phyloP scores from a whole-genome alignment of 92 coral and sea anemone species.

The Siderastrea radians region DNA sequence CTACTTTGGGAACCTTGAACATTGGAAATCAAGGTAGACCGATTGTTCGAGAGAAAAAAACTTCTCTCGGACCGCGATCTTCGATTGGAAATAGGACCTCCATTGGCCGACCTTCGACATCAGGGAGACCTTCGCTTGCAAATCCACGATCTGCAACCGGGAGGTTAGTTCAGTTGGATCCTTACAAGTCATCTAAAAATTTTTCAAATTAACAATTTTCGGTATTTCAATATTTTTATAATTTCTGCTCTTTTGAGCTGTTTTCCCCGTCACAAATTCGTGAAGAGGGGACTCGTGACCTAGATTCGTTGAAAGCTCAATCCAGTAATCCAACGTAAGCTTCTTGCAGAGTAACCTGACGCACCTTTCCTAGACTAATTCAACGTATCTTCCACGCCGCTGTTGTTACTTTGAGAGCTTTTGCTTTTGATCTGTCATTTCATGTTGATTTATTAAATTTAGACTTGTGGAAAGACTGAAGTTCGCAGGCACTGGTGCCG shows the following conservation, averaged over 20 bases:
- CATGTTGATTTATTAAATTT: too few relatives aligned
- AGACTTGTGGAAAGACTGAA: too few relatives aligned
- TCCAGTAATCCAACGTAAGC: too few relatives aligned
- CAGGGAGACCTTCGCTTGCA: conserved; percentile 28
- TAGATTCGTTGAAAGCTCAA: too few relatives aligned
- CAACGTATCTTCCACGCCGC: too few relatives aligned
- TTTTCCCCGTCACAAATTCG: background rate
- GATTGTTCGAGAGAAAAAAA: conserved; percentile 66
- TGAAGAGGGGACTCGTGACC: too few relatives aligned
- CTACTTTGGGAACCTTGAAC: conserved; percentile 78
- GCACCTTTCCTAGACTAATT: too few relatives aligned
- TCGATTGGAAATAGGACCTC: conserved; percentile 77
- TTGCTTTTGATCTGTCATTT: too few relatives aligned
- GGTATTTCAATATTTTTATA: background rate
- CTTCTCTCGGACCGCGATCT: conserved; percentile 74
- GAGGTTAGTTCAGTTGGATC: conserved; percentile 7
- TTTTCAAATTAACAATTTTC: background rate
- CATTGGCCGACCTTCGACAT: conserved; percentile 66
- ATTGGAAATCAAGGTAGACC: conserved; percentile 78
- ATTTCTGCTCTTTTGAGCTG: background rate
- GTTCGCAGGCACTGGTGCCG: too few relatives aligned
- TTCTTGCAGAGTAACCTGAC: too few relatives aligned
- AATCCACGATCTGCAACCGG: conserved; percentile 27
- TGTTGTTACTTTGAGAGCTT: too few relatives aligned
- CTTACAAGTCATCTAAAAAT: background rate